Percentiles rank a stretch among this genome's conserved stretches.
Evolutionary conservation across 2,888 invertebrate species (phyloP).

Genomic region (Acronicta alni): DNA sequence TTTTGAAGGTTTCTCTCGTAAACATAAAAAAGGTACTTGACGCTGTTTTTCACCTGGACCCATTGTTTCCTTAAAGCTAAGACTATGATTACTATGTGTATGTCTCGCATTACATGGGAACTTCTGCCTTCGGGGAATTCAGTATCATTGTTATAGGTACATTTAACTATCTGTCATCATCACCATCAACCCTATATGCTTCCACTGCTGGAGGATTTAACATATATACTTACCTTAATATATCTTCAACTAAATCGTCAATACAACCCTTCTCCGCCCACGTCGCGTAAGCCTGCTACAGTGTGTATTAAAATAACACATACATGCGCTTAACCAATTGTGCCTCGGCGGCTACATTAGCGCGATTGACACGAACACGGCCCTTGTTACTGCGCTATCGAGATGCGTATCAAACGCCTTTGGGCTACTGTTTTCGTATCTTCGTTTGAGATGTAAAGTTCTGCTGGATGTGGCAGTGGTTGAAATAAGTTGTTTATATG

Average conservation of each 20-base stretch:
- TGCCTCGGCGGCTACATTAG: constrained; percentile 76
- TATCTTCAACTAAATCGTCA: not conserved
- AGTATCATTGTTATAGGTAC: too few relatives aligned
- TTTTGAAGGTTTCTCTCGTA: too few relatives aligned
- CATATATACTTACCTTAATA: not conserved
- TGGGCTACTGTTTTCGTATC: constrained; percentile 84
- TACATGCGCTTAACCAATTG: constrained; percentile 61
- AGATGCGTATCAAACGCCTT: constrained; percentile 86
- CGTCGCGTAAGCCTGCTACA: constrained; percentile 1
- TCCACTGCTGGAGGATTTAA: too few relatives aligned
- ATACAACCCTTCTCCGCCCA: constrained; percentile 19
- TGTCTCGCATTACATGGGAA: too few relatives aligned
- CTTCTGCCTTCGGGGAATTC: too few relatives aligned
- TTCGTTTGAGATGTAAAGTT: constrained; percentile 58
- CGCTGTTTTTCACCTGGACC: too few relatives aligned
- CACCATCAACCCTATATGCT: too few relatives aligned
- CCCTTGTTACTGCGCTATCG: constrained; percentile 80
- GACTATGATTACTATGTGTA: too few relatives aligned
- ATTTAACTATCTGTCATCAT: too few relatives aligned
- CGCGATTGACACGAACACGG: constrained; percentile 86
- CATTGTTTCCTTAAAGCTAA: too few relatives aligned
- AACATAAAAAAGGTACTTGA: too few relatives aligned
- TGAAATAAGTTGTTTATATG: too few relatives aligned
- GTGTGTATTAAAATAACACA: constrained; percentile 47
- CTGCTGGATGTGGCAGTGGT: constrained; percentile 57